Conservation (phyloP, 2,888 invertebrate species). For the Sinohyriopsis cumingii region DNA sequence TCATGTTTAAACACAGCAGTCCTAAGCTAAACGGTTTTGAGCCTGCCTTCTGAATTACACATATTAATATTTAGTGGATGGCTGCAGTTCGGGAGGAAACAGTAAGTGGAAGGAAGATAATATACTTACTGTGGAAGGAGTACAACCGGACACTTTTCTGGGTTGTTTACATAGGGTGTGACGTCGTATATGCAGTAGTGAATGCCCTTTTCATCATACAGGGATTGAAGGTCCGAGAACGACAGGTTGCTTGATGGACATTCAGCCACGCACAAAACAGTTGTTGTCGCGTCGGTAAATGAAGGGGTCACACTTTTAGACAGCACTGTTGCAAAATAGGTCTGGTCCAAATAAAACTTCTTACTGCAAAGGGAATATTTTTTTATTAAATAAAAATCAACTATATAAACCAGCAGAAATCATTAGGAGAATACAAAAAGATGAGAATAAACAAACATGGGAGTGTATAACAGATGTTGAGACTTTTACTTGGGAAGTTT, state of each 20-base stretch:
- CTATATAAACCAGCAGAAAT: no score
- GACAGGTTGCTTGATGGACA: constrained; percentile 83
- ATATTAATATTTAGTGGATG: no score
- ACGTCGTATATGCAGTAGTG: constrained; percentile 81
- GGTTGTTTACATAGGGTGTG: constrained; percentile 34
- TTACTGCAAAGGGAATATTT: constrained; percentile 34
- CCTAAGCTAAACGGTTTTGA: no score
- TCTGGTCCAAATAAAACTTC: constrained; percentile 48
- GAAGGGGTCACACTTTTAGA: constrained; percentile 20
- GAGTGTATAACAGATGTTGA: no score
- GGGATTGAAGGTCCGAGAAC: constrained; percentile 79
- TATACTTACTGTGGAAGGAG: constrained; percentile 81
- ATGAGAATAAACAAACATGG: no score
- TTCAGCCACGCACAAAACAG: constrained; percentile 90
- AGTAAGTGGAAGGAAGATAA: not conserved
- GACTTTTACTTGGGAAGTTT: no score
- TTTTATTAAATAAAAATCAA: not conserved
- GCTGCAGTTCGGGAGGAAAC: not conserved
- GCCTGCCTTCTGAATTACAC: no score
- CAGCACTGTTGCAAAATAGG: constrained; percentile 34
- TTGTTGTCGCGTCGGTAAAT: constrained; percentile 66
- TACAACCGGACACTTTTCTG: constrained; percentile 81
- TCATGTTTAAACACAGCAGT: no score
- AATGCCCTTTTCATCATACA: constrained; percentile 82
- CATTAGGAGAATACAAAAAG: no score